Evolutionary conservation across 2,888 invertebrate species (phyloP).

Genomic region (Neria commutata): DNA sequence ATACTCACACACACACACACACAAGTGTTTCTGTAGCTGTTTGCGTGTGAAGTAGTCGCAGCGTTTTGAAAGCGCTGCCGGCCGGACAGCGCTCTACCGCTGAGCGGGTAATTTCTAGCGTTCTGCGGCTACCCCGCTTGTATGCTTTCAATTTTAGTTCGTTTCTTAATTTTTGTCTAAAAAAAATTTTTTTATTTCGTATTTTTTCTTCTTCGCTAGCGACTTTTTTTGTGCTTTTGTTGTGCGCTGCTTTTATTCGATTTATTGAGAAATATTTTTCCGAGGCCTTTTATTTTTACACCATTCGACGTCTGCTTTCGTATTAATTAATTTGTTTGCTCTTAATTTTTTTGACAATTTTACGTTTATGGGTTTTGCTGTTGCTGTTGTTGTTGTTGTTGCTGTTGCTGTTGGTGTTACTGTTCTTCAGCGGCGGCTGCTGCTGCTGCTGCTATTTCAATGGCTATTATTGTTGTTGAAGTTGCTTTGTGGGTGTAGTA

Average conservation of each 20-base stretch:
- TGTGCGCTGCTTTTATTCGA: conserved; percentile 26
- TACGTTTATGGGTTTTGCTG: conserved; percentile 6
- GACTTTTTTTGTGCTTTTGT: not conserved
- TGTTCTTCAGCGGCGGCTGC: conserved; percentile 8
- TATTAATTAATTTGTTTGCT: conserved; percentile 29
- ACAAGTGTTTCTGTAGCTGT: no score
- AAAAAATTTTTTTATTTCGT: not conserved
- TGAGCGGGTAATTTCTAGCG: no score
- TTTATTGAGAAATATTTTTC: conserved; percentile 26
- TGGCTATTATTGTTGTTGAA: not conserved
- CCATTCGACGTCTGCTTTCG: conserved; percentile 19
- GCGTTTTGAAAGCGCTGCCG: no score
- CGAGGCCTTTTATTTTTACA: conserved; percentile 35
- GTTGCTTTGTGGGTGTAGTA: not conserved
- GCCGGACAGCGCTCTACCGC: no score
- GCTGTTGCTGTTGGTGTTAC: conserved; percentile 3
- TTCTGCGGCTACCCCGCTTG: no score
- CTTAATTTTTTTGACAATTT: conserved; percentile 28
- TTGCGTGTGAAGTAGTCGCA: no score
- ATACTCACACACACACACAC: no score
- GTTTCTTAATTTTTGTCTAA: no score
- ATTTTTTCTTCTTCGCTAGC: not conserved
- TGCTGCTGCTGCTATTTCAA: not conserved
- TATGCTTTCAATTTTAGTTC: not conserved
- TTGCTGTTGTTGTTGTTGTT: conserved; percentile 4